These are phyloP conservation scores for Lepidocolaptes lacrymiger DNA, from an alignment of 2,797 vertebrate genomes.

Conservation along the genomic window DNA sequence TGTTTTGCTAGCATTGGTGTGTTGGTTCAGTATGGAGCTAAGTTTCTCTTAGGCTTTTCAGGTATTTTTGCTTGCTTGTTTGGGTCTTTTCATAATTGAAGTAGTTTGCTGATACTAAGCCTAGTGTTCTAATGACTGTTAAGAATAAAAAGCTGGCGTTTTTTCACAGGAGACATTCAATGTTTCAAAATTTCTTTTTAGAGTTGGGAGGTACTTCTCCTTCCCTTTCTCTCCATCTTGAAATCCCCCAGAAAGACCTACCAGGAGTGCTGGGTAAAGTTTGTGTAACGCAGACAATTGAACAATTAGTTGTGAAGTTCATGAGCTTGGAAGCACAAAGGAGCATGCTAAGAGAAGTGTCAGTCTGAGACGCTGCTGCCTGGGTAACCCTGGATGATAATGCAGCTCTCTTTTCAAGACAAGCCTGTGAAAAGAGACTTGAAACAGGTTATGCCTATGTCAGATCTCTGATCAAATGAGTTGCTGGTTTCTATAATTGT, in stretches of 20 bases:
- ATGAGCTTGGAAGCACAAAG: neutral
- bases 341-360: rapidly evolving
- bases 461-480: neutral
- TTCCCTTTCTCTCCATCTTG: neutral
- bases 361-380: neutral
- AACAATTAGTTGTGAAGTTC: neutral
- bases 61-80: no score
- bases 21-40: neutral
- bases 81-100: neutral
- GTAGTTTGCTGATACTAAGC: neutral
- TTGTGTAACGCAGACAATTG: neutral
- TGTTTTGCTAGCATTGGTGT: neutral
- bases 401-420: neutral
- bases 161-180: neutral
- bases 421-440: neutral
- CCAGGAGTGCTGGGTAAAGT: neutral
- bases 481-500: neutral
- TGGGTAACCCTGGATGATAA: neutral
- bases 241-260: neutral
- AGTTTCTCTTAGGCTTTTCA: neutral
- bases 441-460: rapidly evolving
- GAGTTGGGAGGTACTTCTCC: neutral
- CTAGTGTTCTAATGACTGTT: neutral
- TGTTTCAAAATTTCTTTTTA: neutral
- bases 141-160: neutral